Evolutionary conservation across 2,113 vertebrate species (phyloP), one percentile per base, ranked within the genome.

Genomic region (Pheucticus melanocephalus): DNA sequence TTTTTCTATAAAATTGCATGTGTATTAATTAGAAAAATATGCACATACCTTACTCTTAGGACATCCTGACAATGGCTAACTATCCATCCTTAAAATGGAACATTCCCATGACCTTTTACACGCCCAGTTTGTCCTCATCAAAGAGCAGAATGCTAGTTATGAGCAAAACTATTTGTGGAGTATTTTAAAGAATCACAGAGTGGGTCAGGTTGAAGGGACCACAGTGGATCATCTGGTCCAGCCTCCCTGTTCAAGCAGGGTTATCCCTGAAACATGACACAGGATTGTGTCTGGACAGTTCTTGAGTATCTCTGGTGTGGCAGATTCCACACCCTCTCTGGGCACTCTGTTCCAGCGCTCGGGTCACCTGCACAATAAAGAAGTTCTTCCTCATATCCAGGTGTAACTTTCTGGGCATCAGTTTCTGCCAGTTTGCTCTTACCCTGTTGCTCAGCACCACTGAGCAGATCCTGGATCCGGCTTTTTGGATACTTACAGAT

Each of bases 281-380:
- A 53, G 23, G 39, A 39, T 17, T 57, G 9, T 28, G n/a, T 53
- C 19, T 8, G 1, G 20, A 37, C 1, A 4, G 1, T 30, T 44
- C n/a, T 18, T 51, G 23, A 45, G 15, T 53, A 28, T 30, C 15
- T 45, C 33, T 1, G 1, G 33, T 33, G 45, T 39, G n/a, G 39
- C 12, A 30, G 19, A 30, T 12, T 5, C 20, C 45, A 45, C 15
- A 28, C 0, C 12, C 11, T 51, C 28, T 39, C 11, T 30, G 37
- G 27, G 15, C 10, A 59, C 2, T 1, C 39, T 60, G 15, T 53
- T 21, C 20, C 37, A 28, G 27, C 50, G 59, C 27, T 37, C 0
- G 0, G 0, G 19, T 39, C 44, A 51, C 28, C 25, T 20, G 19
- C 60, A 44, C 44, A 16, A 10, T 28, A 24, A 39, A 5, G 18